Base-by-base conservation (phyloP, 1,140 invertebrate species). In the Magallana ariakensis region DNA sequence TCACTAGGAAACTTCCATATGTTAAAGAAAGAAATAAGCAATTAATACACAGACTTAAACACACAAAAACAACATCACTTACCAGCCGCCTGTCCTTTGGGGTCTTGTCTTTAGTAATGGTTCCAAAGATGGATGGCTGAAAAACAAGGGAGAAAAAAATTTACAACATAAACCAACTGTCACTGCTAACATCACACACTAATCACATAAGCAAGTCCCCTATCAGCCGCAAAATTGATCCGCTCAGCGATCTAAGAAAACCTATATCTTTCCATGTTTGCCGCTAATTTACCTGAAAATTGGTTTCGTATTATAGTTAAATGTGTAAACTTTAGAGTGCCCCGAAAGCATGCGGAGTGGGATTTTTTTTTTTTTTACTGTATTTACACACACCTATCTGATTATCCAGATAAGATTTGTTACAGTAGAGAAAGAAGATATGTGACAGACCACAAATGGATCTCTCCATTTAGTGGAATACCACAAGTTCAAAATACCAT, bases 121-220 rank as follows among this genome's bases (percentile, higher is more conserved):
- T 91, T 75, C 91, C 91, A 89, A 91, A 91, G 80, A 91, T 91
- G 54, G 91, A 88, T 56, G 91, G 91, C 91, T 91, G 90, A 83
- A 90, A 90, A 84, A 75, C 85, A 75, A 83, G 53, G 85, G 70
- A 85, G 86, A 85, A 55, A 81, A 57, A 85, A 58, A 66, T 11
- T 26, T 11, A 75, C 11, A 75, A 26, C 66, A 33, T 75, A 75
- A 26, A 10, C 19, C 26, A 33, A 75, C 66, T 75, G 66, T 75
- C 22, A 75, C 10, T 75, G 22, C 22, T 10, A 75, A 75, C 66
- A 75, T 75, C 33, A 75, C 22, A 75, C 66, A 33, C 66, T 26
- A 10, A 75, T 75, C 66, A 26, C 22, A 75, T 26, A 10, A 75
- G 9, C 22, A 13, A 75, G 26, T 13, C 66, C 22, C 33, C 2